phyloP scores from a whole-genome alignment of 1,140 invertebrate genomes.

The Lithobius niger region DNA sequence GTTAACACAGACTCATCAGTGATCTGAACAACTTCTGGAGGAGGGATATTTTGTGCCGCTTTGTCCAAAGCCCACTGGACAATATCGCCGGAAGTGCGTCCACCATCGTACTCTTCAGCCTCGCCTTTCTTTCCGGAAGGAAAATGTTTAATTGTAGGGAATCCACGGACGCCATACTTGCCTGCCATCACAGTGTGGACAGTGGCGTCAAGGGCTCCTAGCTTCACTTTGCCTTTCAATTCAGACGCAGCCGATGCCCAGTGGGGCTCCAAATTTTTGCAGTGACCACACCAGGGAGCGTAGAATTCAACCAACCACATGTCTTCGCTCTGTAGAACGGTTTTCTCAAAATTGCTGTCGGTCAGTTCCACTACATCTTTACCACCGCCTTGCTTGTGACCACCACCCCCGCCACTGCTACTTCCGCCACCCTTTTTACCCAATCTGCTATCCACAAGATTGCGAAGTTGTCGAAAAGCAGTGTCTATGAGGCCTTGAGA shows the following conservation, averaged over 20 bases:
- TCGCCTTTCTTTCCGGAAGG: slow-evolving; percentile 57
- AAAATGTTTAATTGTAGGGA: slow-evolving; percentile 96
- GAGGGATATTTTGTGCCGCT: slow-evolving; percentile 65
- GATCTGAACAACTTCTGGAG: slow-evolving; percentile 68
- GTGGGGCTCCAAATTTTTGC: slow-evolving; percentile 87
- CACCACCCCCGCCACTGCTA: slow-evolving; percentile 20
- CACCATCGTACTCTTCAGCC: slow-evolving; percentile 64
- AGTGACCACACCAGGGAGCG: slow-evolving; percentile 94
- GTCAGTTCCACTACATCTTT: slow-evolving; percentile 85
- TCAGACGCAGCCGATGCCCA: slow-evolving; percentile 88
- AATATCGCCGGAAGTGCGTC: slow-evolving; percentile 81
- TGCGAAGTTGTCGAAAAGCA: slow-evolving; percentile 52
- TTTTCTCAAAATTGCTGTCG: slow-evolving; percentile 83
- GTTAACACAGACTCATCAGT: slow-evolving; percentile 46
- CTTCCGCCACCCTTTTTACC: slow-evolving; percentile 22
- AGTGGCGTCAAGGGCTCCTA: slow-evolving; percentile 94
- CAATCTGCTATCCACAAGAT: slow-evolving; percentile 51
- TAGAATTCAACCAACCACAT: slow-evolving; percentile 96
- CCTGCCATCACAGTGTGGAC: slow-evolving; percentile 61
- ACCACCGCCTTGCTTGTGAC: slow-evolving; percentile 31
- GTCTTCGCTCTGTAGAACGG: slow-evolving; percentile 79
- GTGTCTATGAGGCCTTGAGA: slow-evolving; percentile 74
- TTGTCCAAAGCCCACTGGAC: slow-evolving; percentile 80
- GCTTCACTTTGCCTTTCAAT: slow-evolving; percentile 82
- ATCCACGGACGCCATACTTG: slow-evolving; percentile 54